Conservation (phyloP, 2,797 vertebrate genomes). For the Pempheris klunzingeri region DNA sequence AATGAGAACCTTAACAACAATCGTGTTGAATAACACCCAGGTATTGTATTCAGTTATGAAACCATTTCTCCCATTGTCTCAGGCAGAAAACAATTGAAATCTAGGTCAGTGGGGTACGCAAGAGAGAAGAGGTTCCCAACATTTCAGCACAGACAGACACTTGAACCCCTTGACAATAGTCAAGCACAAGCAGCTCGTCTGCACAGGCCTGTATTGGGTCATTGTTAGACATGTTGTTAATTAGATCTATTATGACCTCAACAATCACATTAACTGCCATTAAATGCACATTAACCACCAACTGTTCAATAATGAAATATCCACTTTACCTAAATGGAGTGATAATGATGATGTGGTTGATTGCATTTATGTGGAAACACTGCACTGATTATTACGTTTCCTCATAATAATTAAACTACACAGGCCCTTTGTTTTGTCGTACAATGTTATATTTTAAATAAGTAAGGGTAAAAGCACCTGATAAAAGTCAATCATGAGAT, state of each 20-base stretch:
- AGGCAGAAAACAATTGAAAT: slow-evolving; percentile 86
- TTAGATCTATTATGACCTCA: slow-evolving; percentile 75
- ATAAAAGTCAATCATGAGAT: not conserved
- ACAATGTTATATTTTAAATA: not conserved
- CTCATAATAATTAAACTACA: slow-evolving; percentile 3
- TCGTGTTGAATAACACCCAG: slow-evolving; percentile 83
- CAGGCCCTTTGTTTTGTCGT: slow-evolving; percentile 12
- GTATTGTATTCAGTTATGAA: slow-evolving; percentile 87
- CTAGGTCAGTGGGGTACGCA: slow-evolving; percentile 87
- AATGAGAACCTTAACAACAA: slow-evolving; percentile 75
- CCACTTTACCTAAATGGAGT: slow-evolving; percentile 31
- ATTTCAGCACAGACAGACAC: slow-evolving; percentile 80
- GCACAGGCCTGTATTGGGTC: slow-evolving; percentile 59
- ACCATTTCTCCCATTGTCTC: slow-evolving; percentile 84
- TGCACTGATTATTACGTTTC: not conserved
- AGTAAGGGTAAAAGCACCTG: not conserved
- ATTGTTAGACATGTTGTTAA: slow-evolving; percentile 75
- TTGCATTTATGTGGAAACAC: slow-evolving; percentile 19
- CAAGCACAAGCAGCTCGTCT: slow-evolving; percentile 72
- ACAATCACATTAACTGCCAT: slow-evolving; percentile 67
- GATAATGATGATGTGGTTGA: slow-evolving; percentile 39
- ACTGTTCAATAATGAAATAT: slow-evolving; percentile 47
- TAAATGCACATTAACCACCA: slow-evolving; percentile 56
- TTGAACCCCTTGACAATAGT: slow-evolving; percentile 79
- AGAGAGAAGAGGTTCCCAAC: slow-evolving; percentile 80